A percentile compares a stretch with the other conserved stretches of the same genome.
phyloP scores from a whole-genome alignment of 2,797 vertebrate genomes.

The Cetoscarus ocellatus region DNA sequence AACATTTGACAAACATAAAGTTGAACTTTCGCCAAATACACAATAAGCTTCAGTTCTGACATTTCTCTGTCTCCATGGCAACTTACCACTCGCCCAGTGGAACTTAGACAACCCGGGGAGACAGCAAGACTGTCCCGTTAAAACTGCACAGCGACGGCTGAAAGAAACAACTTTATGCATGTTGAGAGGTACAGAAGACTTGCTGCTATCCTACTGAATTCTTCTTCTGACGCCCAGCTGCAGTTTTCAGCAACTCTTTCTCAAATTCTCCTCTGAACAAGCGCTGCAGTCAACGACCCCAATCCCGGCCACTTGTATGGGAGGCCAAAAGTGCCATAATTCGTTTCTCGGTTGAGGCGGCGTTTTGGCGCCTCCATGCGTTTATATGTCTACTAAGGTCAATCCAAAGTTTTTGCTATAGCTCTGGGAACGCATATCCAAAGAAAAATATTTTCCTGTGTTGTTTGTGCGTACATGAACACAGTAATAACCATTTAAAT shows the following conservation, averaged over 20 bases:
- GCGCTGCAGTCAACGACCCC: constrained; percentile 27
- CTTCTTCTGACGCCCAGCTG: too few species aligned
- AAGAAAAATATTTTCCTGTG: too few species aligned
- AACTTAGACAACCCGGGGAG: constrained; percentile 44
- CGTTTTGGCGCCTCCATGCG: background rate
- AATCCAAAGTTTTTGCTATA: too few species aligned
- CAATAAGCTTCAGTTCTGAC: background rate
- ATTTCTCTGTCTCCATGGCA: constrained; percentile 25
- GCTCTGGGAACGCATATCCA: too few species aligned
- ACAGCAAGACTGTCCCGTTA: constrained; percentile 14
- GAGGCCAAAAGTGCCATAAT: background rate
- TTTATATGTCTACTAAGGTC: too few species aligned
- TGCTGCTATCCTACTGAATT: background rate
- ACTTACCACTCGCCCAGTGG: constrained; percentile 79
- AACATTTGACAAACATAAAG: background rate
- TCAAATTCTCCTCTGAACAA: background rate
- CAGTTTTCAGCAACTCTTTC: background rate
- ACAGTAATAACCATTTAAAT: too few species aligned
- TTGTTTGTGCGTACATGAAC: too few species aligned
- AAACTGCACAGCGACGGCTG: constrained; percentile 21
- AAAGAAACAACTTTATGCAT: constrained; percentile 65
- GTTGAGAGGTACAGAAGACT: background rate
- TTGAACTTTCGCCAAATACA: background rate
- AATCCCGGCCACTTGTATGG: background rate
- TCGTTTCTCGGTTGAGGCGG: background rate